These are phyloP conservation scores for Patiria pectinifera DNA, from an alignment of 53 echinoderm and acorn worm genomes.

Conservation along the genomic window DNA sequence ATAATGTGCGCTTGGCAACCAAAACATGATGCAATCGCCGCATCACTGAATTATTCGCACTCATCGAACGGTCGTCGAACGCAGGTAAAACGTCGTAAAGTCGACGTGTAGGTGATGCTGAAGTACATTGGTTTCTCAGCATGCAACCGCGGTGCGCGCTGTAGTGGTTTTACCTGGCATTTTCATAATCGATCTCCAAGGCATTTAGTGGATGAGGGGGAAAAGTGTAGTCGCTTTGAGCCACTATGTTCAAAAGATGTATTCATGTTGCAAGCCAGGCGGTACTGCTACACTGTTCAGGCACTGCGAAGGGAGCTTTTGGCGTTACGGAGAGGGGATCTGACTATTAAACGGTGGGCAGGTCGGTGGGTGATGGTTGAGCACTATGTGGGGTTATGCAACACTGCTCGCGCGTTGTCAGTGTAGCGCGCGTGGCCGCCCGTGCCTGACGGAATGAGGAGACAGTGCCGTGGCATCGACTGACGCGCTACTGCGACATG, in stretches of 20 bases:
- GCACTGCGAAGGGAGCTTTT: neutral
- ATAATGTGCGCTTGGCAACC: neutral
- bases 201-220: neutral
- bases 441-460: constrained; percentile 2
- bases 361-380: neutral
- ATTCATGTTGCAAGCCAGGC: neutral
- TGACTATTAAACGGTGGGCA: neutral
- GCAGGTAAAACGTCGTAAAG: neutral
- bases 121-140: constrained; percentile 12
- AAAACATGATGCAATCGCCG: constrained; percentile 15
- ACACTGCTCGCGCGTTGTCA: constrained; percentile 1
- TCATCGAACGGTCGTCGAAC: constrained; percentile 41
- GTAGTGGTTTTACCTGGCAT: neutral
- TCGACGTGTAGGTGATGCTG: neutral
- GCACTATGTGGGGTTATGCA: constrained; percentile 13
- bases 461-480: neutral
- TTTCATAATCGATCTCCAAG: neutral
- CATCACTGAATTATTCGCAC: neutral
- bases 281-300: neutral
- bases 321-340: neutral
- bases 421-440: constrained; percentile 27
- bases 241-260: neutral
- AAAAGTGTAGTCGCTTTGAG: neutral
- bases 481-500: neutral
- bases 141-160: neutral